Conservation (phyloP, 2,888 invertebrate genomes). For the Dryobotodes eremita region DNA sequence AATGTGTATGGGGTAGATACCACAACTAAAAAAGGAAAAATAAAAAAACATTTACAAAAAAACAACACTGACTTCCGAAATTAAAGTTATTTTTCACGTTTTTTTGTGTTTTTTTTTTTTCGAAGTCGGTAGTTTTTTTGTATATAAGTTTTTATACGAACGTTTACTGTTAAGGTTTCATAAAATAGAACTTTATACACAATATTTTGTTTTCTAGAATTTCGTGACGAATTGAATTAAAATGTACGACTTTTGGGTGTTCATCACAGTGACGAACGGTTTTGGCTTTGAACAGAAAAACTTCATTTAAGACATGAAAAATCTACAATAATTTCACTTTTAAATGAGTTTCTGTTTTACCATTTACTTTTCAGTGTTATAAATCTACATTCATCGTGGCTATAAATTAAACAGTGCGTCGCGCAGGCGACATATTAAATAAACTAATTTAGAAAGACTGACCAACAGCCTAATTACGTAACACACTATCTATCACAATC, state of each 20-base stretch:
- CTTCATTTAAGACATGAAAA: conserved; percentile 1
- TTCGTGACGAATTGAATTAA: not conserved
- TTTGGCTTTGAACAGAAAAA: conserved; percentile 19
- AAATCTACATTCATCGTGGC: not conserved
- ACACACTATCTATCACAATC: no score
- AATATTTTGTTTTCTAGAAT: not conserved
- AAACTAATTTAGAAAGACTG: not conserved
- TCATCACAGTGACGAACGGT: not conserved
- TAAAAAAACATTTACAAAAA: no score
- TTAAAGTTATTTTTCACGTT: no score
- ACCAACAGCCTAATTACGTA: no score
- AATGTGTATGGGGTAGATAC: no score
- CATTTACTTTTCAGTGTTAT: conserved; percentile 13
- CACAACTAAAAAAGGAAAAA: no score
- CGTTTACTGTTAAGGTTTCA: no score
- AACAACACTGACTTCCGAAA: no score
- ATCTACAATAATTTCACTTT: not conserved
- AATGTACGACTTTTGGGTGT: not conserved
- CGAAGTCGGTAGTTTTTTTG: no score
- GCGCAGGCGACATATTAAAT: not conserved
- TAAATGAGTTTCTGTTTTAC: conserved; percentile 31
- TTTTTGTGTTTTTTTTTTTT: no score
- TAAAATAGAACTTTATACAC: no score
- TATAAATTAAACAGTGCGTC: conserved; percentile 13
- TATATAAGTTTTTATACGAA: no score